Base-by-base conservation (phyloP, 2,888 invertebrate genomes). In the Rotaria magnacalcarata region DNA sequence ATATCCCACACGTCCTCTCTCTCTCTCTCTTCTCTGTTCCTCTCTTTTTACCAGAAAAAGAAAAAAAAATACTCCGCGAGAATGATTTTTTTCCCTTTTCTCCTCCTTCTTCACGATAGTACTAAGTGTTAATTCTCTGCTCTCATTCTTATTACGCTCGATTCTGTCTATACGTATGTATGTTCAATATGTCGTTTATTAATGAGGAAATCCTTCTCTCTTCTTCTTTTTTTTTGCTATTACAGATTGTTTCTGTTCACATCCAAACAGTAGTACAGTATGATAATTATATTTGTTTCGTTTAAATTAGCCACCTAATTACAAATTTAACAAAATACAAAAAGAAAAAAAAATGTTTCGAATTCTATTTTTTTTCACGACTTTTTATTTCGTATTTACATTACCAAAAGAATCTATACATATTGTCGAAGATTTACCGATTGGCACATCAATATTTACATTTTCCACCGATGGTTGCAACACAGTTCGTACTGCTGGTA, bases 181-280 rank as follows among this genome's bases (percentile, higher is more conserved):
- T 74, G 43, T 74, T 74, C 74, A 74, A 74, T 74, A 43, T 74
- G 74, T 74, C 74, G 74, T 74, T 41, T 74, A 74, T 41, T 74
- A 74, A 74, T 74, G 74, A 74, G 74, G 74, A 74, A 74, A 74
- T 74, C 74, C 74, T 74, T 74, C 74, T 74, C 74, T 21, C 14
- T 67, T 34, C 34, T 34, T 34, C 34, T 34, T 34, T 34, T 34
- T 34, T 74, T 74, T 43, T 74, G 34, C 74, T 60, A 60, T 60
- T 60, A 60, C 58, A 60, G 58, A 60, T 60, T 60, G 58, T 60
- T 60, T n/a, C 58, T 60, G 27, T 60, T 60, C 58, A 60, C 58
- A 60, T 60, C 1, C 58, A 60, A 60, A 60, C 27, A 60, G 58
- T 27, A 60, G 58, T 60, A 10, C 58, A 60, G 27, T 27, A 41